Evolutionary conservation across 2,888 invertebrate genomes (phyloP).

Genomic region (Brachypalpus laphriformis): DNA sequence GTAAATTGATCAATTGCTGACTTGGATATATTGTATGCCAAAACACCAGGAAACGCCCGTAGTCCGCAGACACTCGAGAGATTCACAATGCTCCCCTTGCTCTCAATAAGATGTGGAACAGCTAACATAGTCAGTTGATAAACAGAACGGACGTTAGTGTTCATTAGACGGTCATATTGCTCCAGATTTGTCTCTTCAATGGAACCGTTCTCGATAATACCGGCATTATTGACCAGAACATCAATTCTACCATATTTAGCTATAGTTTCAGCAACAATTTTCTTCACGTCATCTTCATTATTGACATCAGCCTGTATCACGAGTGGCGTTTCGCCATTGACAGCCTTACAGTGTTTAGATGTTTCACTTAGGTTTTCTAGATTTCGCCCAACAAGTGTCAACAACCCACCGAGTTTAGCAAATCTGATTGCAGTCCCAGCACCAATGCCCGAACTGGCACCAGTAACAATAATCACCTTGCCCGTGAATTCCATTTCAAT

Average conservation of each 20-base stretch:
- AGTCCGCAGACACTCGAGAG: slow-evolving; percentile 96
- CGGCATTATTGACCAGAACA: slow-evolving; percentile 94
- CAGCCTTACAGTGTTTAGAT: slow-evolving; percentile 84
- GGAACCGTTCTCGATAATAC: slow-evolving; percentile 90
- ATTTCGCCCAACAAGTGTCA: slow-evolving; percentile 88
- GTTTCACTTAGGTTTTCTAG: slow-evolving; percentile 86
- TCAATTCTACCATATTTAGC: slow-evolving; percentile 88
- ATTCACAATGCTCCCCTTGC: slow-evolving; percentile 94
- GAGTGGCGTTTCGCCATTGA: slow-evolving; percentile 84
- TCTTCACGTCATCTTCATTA: slow-evolving; percentile 84
- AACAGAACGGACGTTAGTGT: slow-evolving; percentile 91
- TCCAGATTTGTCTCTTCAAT: slow-evolving; percentile 92
- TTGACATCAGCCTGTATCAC: slow-evolving; percentile 86
- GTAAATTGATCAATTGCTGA: slow-evolving; percentile 97
- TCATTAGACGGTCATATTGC: slow-evolving; percentile 94
- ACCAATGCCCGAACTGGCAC: slow-evolving; percentile 91
- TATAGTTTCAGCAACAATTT: slow-evolving; percentile 87
- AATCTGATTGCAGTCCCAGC: slow-evolving; percentile 88
- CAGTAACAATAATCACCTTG: slow-evolving; percentile 85
- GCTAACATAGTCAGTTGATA: slow-evolving; percentile 92
- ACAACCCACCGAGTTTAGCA: slow-evolving; percentile 85
- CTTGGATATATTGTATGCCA: slow-evolving; percentile 96
- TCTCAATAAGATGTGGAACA: slow-evolving; percentile 90
- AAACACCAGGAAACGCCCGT: slow-evolving; percentile 93
- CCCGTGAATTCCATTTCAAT: slow-evolving; percentile 77